These are phyloP conservation scores for Leontocebus nigricollis DNA, from an alignment of 2,797 vertebrate genomes.

Conservation along the genomic window DNA sequence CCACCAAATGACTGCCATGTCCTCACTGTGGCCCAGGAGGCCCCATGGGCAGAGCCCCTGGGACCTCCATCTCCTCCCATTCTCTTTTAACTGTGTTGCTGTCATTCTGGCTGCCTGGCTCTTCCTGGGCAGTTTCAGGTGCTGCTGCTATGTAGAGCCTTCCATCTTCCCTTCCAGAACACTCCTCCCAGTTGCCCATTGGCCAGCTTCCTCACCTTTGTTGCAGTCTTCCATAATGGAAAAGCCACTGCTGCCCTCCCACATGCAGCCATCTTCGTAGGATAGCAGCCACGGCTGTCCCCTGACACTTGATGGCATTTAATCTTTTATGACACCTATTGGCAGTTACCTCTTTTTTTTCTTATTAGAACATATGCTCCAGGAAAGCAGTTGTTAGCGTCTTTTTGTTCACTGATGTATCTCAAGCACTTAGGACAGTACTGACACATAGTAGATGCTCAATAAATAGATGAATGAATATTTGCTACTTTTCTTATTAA, in stretches of 20 bases:
- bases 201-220: background rate
- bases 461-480: no score
- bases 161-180: no score
- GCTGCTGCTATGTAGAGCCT: background rate
- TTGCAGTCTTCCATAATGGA: background rate
- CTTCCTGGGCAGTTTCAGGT: background rate
- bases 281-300: no score
- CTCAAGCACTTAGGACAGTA: background rate
- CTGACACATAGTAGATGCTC: background rate
- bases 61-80: background rate
- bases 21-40: background rate
- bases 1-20: background rate
- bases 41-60: background rate
- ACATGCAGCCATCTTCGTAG: background rate
- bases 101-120: background rate
- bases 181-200: accelerated
- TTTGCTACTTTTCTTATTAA: background rate
- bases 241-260: background rate
- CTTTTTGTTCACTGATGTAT: background rate
- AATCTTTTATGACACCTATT: background rate
- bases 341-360: background rate
- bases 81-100: background rate
- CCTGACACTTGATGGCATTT: accelerated
- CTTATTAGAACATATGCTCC: background rate
- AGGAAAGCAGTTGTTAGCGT: background rate